Evolutionary conservation across 30 jellyfish, hydroid and myxozoan species (phyloP).

Genomic region (Morbakka virulenta): DNA sequence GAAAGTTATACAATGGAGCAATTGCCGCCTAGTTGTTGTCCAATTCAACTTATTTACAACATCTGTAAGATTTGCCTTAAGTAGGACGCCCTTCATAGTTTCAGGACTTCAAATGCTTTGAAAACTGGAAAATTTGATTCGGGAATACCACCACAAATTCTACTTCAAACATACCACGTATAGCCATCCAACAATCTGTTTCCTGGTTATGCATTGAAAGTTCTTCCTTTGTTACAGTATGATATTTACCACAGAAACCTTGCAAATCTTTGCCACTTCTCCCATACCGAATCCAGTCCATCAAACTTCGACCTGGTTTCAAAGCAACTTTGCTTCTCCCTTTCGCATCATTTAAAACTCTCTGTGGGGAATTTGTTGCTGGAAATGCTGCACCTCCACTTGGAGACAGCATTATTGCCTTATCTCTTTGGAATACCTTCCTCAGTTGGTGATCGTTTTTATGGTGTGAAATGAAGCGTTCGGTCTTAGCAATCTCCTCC

Average conservation of each 20-base stretch:
- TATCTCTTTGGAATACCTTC: background rate
- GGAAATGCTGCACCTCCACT: background rate
- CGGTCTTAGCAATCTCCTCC: conserved; percentile 11
- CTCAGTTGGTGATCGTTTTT: background rate
- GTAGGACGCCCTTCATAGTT: too few relatives aligned
- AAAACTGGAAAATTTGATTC: too few relatives aligned
- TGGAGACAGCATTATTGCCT: background rate
- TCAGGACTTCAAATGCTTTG: too few relatives aligned
- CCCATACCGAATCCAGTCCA: conserved; percentile 95
- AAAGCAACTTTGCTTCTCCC: conserved; percentile 79
- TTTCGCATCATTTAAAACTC: conserved; percentile 58
- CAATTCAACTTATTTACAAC: too few relatives aligned
- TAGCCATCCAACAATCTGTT: conserved; percentile 93
- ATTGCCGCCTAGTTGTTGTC: too few relatives aligned
- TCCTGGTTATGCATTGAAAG: conserved; percentile 63
- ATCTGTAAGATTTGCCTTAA: too few relatives aligned
- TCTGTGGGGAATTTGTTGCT: background rate
- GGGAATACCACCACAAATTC: too few relatives aligned
- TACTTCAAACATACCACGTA: conserved; percentile 84
- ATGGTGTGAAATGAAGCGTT: too few relatives aligned
- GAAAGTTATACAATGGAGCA: too few relatives aligned
- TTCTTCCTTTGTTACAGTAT: conserved; percentile 75
- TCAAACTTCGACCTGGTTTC: conserved; percentile 85
- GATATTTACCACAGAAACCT: conserved; percentile 74
- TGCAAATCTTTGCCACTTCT: conserved; percentile 77